Conservation (phyloP, 2,888 invertebrate genomes). For the Parochlus steinenii region DNA sequence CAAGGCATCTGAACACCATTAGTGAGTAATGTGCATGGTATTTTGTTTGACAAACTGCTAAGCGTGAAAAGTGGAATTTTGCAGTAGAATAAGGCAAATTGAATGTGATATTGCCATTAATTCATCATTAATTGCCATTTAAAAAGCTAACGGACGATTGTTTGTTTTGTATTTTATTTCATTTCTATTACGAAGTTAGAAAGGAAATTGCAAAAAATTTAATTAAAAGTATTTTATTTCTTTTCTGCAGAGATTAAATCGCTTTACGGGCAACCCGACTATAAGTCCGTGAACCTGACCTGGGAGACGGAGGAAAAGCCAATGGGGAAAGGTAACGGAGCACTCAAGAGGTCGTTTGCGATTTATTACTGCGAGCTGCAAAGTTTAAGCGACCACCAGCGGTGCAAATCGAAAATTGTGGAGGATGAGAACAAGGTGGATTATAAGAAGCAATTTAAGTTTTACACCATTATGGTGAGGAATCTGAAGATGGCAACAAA, state of each 20-base stretch:
- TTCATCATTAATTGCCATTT: no score
- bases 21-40: no score
- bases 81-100: no score
- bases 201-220: no score
- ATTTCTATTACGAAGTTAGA: no score
- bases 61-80: no score
- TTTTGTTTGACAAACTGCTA: no score
- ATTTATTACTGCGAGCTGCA: conserved; percentile 65
- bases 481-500: conserved; percentile 69
- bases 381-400: conserved; percentile 52
- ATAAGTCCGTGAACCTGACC: conserved; percentile 30
- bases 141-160: no score
- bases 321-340: neutral
- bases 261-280: conserved; percentile 30
- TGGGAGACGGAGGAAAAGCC: conserved; percentile 29
- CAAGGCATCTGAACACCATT: no score
- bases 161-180: no score
- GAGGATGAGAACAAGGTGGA: conserved; percentile 19
- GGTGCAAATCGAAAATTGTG: conserved; percentile 43
- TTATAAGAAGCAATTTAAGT: conserved; percentile 4
- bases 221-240: no score
- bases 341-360: conserved; percentile 40
- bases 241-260: conserved; percentile 26
- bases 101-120: no score
- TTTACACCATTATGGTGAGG: conserved; percentile 43